Evolutionary conservation across 2,888 invertebrate genomes (phyloP), one percentile per base, ranked within the genome.

Genomic region (Ptychoptera contaminata): DNA sequence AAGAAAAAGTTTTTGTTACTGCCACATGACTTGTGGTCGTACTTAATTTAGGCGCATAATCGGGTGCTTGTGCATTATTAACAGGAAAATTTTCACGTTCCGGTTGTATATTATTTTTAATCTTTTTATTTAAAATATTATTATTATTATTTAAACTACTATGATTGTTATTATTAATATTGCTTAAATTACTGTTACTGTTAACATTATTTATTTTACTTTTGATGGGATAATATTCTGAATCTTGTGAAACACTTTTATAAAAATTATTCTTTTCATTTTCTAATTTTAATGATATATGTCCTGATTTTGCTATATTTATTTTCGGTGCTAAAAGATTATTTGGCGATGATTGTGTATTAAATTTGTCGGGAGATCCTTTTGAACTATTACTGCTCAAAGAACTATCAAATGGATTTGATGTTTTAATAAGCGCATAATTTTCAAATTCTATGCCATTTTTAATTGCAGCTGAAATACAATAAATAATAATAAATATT

Each of bases 81-180:
- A 66, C 63, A 7, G 64, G 64, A 49, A 66, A 65, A 48, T 65
- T 65, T 52, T 65, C 65, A 12, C 59, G 59, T 55, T 65, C 58
- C 47, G 64, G 62, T 47, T 57, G 61, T 42, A 63, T 61, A 49
- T 62, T 63, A 46, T 65, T 47, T 11, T 31, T 34, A 10, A 41
- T 37, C 4, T 37, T 64, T 8, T 56, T 57, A 37, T 63, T 55
- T 31, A 62, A 58, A 15, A 60, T 60, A 38, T 60, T 56, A 54
- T 60, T 62, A 46, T 59, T 61, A 30, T 62, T 63, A 23, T 5
- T 23, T 23, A 23, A 7, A 23, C n/a, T n/a, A n/a, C n/a, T n/a
- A n/a, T n/a, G n/a, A 42, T 60, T 62, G 46, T 54, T 58, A 29
- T 50, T 50, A 49, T 54, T 58, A 41, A 52, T 50, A 46, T 56